Conservation (phyloP, 2,113 vertebrate species). For the Miniopterus natalensis region DNA sequence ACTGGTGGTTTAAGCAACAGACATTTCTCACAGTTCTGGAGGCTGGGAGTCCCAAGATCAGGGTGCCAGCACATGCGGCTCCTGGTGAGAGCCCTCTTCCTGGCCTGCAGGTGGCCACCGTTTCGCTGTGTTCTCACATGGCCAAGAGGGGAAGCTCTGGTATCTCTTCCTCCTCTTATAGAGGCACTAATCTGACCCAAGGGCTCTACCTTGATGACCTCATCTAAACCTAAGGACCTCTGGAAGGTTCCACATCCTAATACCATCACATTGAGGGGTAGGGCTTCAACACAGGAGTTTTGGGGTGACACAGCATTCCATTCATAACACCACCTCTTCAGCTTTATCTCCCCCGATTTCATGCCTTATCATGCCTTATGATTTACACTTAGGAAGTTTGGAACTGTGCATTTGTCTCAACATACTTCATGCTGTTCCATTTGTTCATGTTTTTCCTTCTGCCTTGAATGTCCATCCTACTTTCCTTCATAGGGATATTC, state of each 20-base stretch:
- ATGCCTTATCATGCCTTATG: background rate
- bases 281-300: background rate
- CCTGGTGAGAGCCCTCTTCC: background rate
- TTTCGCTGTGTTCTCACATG: background rate
- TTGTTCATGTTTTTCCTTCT: background rate
- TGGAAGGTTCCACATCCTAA: background rate
- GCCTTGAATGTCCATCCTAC: background rate
- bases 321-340: background rate
- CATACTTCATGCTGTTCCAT: background rate
- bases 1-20: background rate
- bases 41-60: background rate
- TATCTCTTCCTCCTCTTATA: background rate
- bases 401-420: background rate
- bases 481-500: background rate
- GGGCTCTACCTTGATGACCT: no score
- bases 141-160: background rate
- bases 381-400: background rate
- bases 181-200: background rate
- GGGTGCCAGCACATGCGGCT: background rate
- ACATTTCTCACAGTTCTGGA: background rate
- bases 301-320: background rate
- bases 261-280: background rate
- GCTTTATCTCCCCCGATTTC: background rate
- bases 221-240: background rate
- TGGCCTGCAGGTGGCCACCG: background rate